A percentile compares a stretch with the other conserved stretches of the same genome.
These are phyloP conservation scores for Melanotaenia parkinsoni DNA, from an alignment of 2,797 vertebrate genomes.

Conservation along the genomic window DNA sequence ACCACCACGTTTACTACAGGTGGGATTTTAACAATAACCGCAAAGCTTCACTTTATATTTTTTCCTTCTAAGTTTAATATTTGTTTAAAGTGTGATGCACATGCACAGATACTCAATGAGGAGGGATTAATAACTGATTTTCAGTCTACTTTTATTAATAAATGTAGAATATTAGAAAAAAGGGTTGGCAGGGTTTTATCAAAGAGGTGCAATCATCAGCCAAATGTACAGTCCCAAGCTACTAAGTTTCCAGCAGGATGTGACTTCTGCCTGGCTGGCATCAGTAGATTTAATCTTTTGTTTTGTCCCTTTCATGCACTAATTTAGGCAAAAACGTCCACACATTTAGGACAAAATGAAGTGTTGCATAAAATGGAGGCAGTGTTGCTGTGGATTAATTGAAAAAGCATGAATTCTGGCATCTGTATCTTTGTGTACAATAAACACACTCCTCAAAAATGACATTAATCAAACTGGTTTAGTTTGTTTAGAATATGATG, in stretches of 20 bases:
- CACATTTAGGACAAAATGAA: neutral
- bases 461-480: neutral
- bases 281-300: no score
- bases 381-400: neutral
- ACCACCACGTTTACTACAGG: conserved; percentile 89
- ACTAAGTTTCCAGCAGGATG: no score
- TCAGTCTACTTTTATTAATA: neutral
- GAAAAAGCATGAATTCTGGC: neutral
- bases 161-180: no score
- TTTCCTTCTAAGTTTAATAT: neutral
- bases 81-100: neutral
- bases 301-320: neutral
- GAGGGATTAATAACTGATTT: neutral
- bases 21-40: conserved; percentile 44
- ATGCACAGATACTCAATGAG: neutral
- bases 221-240: no score
- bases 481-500: neutral
- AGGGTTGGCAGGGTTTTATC: no score
- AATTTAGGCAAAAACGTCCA: neutral
- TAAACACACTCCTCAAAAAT: neutral
- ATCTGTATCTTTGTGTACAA: neutral
- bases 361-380: neutral
- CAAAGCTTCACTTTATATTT: neutral
- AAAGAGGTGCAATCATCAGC: no score
- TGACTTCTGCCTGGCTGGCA: no score